Evolutionary conservation across 2,797 vertebrate species (phyloP), one percentile per base, ranked within the genome.

Genomic region (Myiotriccus ornatus): DNA sequence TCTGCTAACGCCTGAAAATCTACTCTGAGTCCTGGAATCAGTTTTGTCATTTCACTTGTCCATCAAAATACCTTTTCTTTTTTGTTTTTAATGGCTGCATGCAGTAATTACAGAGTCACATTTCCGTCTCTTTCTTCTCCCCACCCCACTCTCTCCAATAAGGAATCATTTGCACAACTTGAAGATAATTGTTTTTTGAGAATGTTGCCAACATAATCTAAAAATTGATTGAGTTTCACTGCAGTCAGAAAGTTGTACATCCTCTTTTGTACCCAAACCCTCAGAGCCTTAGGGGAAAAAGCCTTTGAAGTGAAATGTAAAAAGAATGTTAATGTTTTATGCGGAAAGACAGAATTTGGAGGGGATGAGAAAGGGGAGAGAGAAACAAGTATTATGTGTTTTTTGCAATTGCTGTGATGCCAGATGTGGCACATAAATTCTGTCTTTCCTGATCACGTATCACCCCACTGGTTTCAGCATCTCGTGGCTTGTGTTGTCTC

Each of bases 171-270:
- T 96, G 22, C 89, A 62, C 52, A 87, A 37, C 43, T 68, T 55
- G 64, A 94, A 78, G 41, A 55, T 84, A 49, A 67, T 68, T 56
- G 14, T 39, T 86, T 81, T 71, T 93, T 77, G 47, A 86, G 18
- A 85, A 82, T 73, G 14, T 55, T 77, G n/a, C 37, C 19, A 56
- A 73, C 93, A 80, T 80, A 84, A 90, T 89, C 56, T 74, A 82
- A 96, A 93, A 92, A 78, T 91, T 82, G 79, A 25, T 67, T 70
- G 60, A 80, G 44, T 94, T 96, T 90, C 70, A 63, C 60, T 88
- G 43, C 65, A 46, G 41, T 79, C 49, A 83, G 56, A 84, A 95
- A 95, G 94, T 49, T 62, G 41, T 46, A 37, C 46, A n/a, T 79
- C 60, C 19, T 84, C 79, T 90, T 90, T 87, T 94, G 24, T 82